phyloP scores from a whole-genome alignment of 2,113 vertebrate species.

The Oreocharis arfaki region DNA sequence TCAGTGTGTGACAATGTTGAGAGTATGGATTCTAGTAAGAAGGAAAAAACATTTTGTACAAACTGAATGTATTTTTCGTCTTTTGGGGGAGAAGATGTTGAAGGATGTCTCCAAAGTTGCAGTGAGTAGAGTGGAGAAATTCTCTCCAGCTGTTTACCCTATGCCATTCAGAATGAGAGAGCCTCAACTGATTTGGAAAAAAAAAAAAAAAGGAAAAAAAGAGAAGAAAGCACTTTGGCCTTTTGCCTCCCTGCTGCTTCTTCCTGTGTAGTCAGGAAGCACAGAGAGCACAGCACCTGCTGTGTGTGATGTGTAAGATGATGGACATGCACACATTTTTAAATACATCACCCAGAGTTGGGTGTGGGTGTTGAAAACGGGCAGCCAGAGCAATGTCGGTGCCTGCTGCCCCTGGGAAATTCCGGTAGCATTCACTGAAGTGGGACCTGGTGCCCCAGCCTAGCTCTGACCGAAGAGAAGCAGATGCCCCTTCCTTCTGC shows the following conservation, averaged over 20 bases:
- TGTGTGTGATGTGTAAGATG: background rate
- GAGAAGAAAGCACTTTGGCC: background rate
- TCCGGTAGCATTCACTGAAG: background rate
- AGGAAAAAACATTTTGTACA: background rate
- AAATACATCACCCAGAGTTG: rapidly evolving
- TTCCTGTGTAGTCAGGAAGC: background rate
- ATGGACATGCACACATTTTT: rapidly evolving
- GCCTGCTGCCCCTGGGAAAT: background rate
- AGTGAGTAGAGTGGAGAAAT: background rate
- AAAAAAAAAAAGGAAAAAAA: background rate
- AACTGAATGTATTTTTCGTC: background rate
- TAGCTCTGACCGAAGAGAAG: background rate
- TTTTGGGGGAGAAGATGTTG: background rate
- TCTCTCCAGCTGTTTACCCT: background rate
- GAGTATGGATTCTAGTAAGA: background rate
- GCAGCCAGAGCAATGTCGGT: background rate
- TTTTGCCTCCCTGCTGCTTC: background rate
- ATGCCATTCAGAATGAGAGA: background rate
- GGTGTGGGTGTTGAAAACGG: rapidly evolving
- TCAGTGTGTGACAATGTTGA: background rate
- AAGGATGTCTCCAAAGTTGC: background rate
- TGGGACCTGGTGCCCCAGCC: background rate
- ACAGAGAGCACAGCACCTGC: background rate
- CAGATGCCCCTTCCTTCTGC: background rate
- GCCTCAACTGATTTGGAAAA: background rate